Percentiles rank a stretch among this genome's conserved stretches.
Evolutionary conservation across 2,113 vertebrate species (phyloP).

Genomic region (Henicopernis longicauda): DNA sequence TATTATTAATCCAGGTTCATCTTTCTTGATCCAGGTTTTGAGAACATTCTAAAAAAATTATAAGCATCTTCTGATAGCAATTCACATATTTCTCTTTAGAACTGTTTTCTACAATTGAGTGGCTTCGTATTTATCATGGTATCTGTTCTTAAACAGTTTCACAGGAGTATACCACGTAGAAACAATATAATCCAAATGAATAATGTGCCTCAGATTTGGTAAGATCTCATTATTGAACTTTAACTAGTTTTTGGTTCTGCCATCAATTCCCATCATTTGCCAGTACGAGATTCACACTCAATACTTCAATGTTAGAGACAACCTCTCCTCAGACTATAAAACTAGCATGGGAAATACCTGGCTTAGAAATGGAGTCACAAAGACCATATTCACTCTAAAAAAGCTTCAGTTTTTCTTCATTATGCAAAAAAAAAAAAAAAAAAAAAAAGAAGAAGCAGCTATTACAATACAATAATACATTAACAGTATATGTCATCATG

Average conservation of each 20-base stretch:
- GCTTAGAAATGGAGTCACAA: background rate
- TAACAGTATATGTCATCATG: background rate
- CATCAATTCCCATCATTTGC: background rate
- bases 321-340: background rate
- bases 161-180: background rate
- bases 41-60: background rate
- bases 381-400: background rate
- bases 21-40: background rate
- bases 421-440: background rate
- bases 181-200: background rate
- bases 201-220: rapidly evolving
- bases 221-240: background rate
- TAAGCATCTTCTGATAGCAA: background rate
- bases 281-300: background rate
- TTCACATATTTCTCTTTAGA: background rate
- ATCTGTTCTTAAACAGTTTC: background rate
- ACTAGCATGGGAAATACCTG: background rate
- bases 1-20: background rate
- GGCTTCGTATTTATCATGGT: background rate
- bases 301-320: background rate
- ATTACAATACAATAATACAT: background rate
- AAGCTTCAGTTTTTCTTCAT: background rate
- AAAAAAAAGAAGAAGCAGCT: background rate
- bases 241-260: background rate
- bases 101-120: background rate